Percentiles rank a stretch among this genome's conserved stretches.
phyloP scores from a whole-genome alignment of 1,140 invertebrate species.

The Temnothorax curvispinosus region DNA sequence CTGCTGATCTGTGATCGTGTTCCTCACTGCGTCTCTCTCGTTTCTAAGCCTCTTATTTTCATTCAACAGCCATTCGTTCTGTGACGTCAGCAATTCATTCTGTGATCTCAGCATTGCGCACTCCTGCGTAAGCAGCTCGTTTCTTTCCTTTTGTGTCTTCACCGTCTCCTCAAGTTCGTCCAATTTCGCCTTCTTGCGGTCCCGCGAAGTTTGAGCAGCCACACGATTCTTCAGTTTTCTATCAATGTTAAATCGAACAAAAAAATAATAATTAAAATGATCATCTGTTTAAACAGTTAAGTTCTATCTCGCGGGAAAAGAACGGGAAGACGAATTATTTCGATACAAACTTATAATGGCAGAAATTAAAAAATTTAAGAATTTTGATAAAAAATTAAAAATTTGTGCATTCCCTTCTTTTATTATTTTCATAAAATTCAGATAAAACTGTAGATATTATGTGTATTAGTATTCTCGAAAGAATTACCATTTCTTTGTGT shows the following conservation, averaged over 20 bases:
- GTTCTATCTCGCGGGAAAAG: background rate
- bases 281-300: background rate
- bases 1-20: slow-evolving; percentile 34
- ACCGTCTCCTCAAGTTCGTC: slow-evolving; percentile 93
- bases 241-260: slow-evolving; percentile 53
- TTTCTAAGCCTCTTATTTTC: slow-evolving; percentile 88
- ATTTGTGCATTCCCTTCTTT: background rate
- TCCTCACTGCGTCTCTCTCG: slow-evolving; percentile 80
- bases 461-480: background rate
- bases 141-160: slow-evolving; percentile 88
- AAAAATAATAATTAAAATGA: background rate
- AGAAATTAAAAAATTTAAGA: background rate
- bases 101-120: slow-evolving; percentile 88
- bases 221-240: slow-evolving; percentile 99
- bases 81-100: slow-evolving; percentile 88
- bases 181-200: slow-evolving; percentile 97
- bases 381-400: background rate
- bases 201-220: slow-evolving; percentile 98
- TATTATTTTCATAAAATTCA: background rate
- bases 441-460: background rate
- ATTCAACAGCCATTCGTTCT: slow-evolving; percentile 89
- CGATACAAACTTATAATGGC: background rate
- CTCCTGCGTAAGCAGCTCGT: slow-evolving; percentile 88
- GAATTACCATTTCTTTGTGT: background rate
- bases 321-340: background rate